Percentiles rank a stretch among this genome's conserved stretches.
Conservation (phyloP, 30 jellyfish, hydroid and myxozoan species). For the Aurelia sp. region DNA sequence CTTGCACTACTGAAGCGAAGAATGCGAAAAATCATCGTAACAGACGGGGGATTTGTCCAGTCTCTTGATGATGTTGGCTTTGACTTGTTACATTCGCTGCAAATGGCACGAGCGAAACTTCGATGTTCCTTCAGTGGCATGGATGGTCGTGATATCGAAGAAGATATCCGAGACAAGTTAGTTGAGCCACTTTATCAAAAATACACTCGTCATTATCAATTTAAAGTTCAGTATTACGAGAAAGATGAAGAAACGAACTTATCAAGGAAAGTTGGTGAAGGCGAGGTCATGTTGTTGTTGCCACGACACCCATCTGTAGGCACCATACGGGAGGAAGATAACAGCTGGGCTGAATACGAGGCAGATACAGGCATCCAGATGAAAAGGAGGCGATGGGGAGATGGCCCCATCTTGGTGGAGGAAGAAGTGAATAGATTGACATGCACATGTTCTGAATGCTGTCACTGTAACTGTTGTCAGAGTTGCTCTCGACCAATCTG, state of each 20-base stretch:
- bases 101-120: conserved; percentile 78
- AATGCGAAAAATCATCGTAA: conserved; percentile 54
- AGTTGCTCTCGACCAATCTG: conserved; percentile 62
- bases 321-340: background rate
- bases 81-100: conserved; percentile 50
- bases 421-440: conserved; percentile 70
- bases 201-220: conserved; percentile 47
- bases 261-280: conserved; percentile 65
- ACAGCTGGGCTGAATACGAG: conserved; percentile 52
- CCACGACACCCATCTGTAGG: conserved; percentile 82
- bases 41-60: conserved; percentile 73
- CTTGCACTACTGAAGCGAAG: conserved; percentile 67
- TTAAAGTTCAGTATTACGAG: conserved; percentile 70
- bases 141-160: conserved; percentile 75
- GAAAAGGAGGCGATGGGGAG: conserved; percentile 71
- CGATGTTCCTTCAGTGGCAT: conserved; percentile 79
- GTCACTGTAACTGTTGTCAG: conserved; percentile 64
- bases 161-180: conserved; percentile 72
- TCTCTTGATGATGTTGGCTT: conserved; percentile 23
- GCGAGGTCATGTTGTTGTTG: conserved; percentile 36
- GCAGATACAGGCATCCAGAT: conserved; percentile 44
- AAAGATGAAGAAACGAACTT: conserved; percentile 16
- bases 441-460: conserved; percentile 64
- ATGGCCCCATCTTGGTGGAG: conserved; percentile 49
- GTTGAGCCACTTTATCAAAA: conserved; percentile 52